Evolutionary conservation across 2,113 vertebrate genomes (phyloP).

Genomic region (Muntiacus muntjak): DNA sequence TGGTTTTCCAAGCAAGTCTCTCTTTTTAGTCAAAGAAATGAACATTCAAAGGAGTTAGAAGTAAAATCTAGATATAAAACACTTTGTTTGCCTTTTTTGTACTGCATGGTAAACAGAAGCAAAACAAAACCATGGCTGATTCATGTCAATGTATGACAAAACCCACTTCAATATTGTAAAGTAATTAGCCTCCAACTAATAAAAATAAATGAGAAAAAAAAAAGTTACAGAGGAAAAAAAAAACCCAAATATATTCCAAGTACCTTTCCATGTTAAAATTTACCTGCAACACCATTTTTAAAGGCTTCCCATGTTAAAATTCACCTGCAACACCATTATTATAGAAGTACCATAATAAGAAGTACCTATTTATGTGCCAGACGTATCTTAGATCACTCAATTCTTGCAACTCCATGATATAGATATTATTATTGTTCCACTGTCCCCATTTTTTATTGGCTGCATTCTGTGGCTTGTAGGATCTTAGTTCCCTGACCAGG

Average conservation of each 20-base stretch:
- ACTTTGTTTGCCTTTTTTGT: constrained; percentile 43
- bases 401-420: neutral
- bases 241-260: neutral
- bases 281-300: neutral
- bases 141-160: no score
- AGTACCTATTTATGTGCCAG: neutral
- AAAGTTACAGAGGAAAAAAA: no score
- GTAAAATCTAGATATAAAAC: constrained; percentile 39
- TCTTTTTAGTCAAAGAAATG: constrained; percentile 62
- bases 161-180: no score
- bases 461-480: neutral
- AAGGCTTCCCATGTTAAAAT: neutral
- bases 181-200: no score
- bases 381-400: neutral
- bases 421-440: neutral
- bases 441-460: neutral
- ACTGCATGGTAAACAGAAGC: constrained; percentile 61
- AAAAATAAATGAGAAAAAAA: no score
- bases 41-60: constrained; percentile 44
- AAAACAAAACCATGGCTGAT: constrained; percentile 3
- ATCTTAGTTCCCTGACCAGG: neutral
- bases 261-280: constrained; percentile 1
- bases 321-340: neutral
- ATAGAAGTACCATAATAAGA: neutral
- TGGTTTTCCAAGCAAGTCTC: constrained; percentile 45